These are phyloP conservation scores for Nycteola revayana DNA, from an alignment of 2,888 invertebrate genomes.

Conservation along the genomic window DNA sequence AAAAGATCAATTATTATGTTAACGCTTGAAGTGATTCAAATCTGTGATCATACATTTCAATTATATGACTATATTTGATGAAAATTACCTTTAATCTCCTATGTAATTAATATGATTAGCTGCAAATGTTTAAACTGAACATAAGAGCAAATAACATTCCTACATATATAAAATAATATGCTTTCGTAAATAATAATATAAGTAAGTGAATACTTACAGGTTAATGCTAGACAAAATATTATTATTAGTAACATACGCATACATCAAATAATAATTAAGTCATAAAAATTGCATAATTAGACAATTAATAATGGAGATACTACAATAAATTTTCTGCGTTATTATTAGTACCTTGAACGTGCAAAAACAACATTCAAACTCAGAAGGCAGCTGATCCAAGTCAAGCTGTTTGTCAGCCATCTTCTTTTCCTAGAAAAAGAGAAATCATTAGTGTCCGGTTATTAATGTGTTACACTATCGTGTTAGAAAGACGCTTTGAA, in stretches of 20 bases:
- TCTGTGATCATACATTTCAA: too few relatives aligned
- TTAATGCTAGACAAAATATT: slow-evolving; percentile 42
- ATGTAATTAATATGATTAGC: slow-evolving; percentile 23
- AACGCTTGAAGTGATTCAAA: too few relatives aligned
- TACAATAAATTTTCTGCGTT: slow-evolving; percentile 36
- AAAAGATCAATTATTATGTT: too few relatives aligned
- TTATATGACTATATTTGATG: slow-evolving; percentile 2
- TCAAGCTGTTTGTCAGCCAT: slow-evolving; percentile 87
- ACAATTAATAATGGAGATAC: slow-evolving; percentile 25
- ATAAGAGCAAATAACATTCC: slow-evolving; percentile 18
- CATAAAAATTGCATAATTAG: slow-evolving; percentile 21
- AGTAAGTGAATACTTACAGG: slow-evolving; percentile 41
- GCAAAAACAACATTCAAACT: slow-evolving; percentile 99
- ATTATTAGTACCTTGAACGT: slow-evolving; percentile 92
- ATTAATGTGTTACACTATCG: slow-evolving; percentile 8
- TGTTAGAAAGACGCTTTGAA: slow-evolving; percentile 18
- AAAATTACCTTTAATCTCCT: slow-evolving; percentile 27
- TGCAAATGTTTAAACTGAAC: slow-evolving; percentile 23
- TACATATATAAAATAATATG: slow-evolving; percentile 18
- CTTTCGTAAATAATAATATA: slow-evolving; percentile 19
- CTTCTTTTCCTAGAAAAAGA: slow-evolving; percentile 85
- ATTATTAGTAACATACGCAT: slow-evolving; percentile 31
- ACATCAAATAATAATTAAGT: slow-evolving; percentile 18
- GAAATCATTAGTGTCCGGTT: slow-evolving; percentile 59
- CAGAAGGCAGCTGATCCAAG: slow-evolving; percentile 95